Evolutionary conservation across 1,140 invertebrate genomes (phyloP).

Genomic region (Venturia canescens): DNA sequence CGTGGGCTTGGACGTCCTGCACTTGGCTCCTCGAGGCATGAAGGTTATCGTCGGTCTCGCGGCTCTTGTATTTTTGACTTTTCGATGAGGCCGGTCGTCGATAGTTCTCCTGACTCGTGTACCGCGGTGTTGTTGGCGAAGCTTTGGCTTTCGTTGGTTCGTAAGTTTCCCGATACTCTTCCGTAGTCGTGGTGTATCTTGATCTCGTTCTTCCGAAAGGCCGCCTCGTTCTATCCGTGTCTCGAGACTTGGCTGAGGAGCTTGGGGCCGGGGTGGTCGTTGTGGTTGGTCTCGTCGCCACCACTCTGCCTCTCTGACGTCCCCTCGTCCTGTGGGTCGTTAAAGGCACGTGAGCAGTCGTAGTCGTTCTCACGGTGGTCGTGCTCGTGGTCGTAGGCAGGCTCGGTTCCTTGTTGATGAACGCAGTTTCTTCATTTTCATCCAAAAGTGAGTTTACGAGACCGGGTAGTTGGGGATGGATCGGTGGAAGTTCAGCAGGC

Average conservation of each 20-base stretch:
- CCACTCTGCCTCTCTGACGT: slow-evolving; percentile 43
- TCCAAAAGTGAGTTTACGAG: slow-evolving; percentile 81
- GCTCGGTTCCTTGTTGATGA: slow-evolving; percentile 20
- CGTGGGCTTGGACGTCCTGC: slow-evolving; percentile 55
- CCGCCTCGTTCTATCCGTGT: slow-evolving; percentile 64
- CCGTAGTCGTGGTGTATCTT: slow-evolving; percentile 68
- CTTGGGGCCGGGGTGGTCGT: slow-evolving; percentile 60
- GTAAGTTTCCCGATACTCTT: slow-evolving; percentile 68
- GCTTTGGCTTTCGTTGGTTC: slow-evolving; percentile 67
- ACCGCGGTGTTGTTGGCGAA: slow-evolving; percentile 64
- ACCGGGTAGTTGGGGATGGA: slow-evolving; percentile 78
- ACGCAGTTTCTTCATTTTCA: slow-evolving; percentile 59
- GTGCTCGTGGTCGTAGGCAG: slow-evolving; percentile 44
- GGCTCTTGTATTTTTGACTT: slow-evolving; percentile 60
- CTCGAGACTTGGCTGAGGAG: slow-evolving; percentile 52
- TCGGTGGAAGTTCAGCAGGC: slow-evolving; percentile 75
- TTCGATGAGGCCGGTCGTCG: slow-evolving; percentile 59
- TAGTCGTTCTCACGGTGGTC: slow-evolving; percentile 55
- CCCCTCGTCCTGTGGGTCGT: slow-evolving; percentile 68
- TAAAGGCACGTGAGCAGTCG: slow-evolving; percentile 60
- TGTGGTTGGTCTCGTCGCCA: slow-evolving; percentile 59
- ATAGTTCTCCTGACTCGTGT: slow-evolving; percentile 58
- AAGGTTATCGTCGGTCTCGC: slow-evolving; percentile 50
- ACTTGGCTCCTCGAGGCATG: slow-evolving; percentile 55
- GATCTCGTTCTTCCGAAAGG: slow-evolving; percentile 70